Base-by-base conservation (phyloP, 2,797 vertebrate genomes). In the Gila robusta region DNA sequence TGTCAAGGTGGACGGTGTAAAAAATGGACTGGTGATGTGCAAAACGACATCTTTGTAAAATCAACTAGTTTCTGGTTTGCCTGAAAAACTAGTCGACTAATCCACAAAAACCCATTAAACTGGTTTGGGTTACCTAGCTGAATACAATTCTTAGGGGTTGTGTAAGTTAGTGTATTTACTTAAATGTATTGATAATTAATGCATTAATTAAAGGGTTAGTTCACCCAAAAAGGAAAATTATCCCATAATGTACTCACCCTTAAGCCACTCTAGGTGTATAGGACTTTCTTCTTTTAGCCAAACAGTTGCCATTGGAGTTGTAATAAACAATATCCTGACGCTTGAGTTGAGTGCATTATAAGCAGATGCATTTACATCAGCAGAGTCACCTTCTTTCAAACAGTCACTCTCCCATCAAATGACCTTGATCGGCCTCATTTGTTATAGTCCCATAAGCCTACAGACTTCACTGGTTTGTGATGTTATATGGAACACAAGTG, bases 321-420 rank as follows among this genome's bases (percentile, higher is more conserved):
- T 14, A 47, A 47, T 14, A 47, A 47, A 47, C 44, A 47, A 47
- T 4, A 47, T 49, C 14, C 47, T 47, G 47, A 47, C 14, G 67
- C 10, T 70, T 56, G 23, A 10, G 5, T 37, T 71, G 8, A 64
- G 66, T 79, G 23, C 49, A 81, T n/a, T 69, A 19, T 41, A 67
- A 87, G 71, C 64, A 86, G 79, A 79, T 64, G 73, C 52, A 37
- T 64, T 47, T 28, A 47, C 79, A n/a, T 54, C 23, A 37, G 21
- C 49, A 49, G 21, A 82, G 11, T 52, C 10, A 10, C 54, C 6
- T 70, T 26, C 62, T 78, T 70, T 19, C 49, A 71, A 66, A 82
- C 64, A 37, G 41, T 35, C 67, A 73, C 66, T 41, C 66, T 69
- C 56, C 35, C 59, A 17, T 67, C 37, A 71, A 56, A 71, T 73